These are phyloP conservation scores for Sebastes trivittatus DNA, from an alignment of 2,797 vertebrate genomes.

Conservation along the genomic window DNA sequence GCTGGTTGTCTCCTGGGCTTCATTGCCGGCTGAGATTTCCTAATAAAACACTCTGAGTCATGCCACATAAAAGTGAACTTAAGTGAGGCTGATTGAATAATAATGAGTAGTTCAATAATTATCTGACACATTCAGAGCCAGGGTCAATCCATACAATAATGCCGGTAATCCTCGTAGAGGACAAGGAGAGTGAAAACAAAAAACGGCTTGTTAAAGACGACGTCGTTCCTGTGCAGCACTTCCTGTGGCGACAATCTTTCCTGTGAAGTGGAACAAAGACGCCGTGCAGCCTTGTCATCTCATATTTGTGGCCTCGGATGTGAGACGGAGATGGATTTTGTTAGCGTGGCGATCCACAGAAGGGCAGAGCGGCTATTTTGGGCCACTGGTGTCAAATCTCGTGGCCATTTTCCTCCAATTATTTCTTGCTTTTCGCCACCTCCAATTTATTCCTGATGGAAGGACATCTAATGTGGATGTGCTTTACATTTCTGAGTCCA, in stretches of 20 bases:
- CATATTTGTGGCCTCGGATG: constrained; percentile 23
- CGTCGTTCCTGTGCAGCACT: not conserved
- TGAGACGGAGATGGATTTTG: constrained; percentile 24
- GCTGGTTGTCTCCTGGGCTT: constrained; percentile 11
- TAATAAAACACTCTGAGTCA: constrained; percentile 11
- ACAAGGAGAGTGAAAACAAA: not conserved
- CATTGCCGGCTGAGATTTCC: not conserved
- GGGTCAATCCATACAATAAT: not conserved
- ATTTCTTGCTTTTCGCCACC: not conserved
- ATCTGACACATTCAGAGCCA: not conserved
- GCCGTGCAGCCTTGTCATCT: constrained; percentile 15
- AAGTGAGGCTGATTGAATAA: constrained; percentile 1
- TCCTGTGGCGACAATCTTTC: not conserved
- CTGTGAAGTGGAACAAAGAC: constrained; percentile 25
- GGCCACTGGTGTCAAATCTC: constrained; percentile 6
- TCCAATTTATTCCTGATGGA: not conserved
- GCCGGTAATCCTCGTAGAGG: not conserved
- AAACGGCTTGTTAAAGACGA: not conserved
- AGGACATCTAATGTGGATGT: not conserved
- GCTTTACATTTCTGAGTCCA: not conserved
- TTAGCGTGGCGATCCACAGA: not conserved
- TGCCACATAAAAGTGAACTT: not conserved
- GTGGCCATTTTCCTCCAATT: not conserved
- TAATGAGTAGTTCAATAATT: not conserved
- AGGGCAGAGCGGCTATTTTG: constrained; percentile 11